Base-by-base conservation (phyloP, 2,888 invertebrate genomes). In the Hypselothyrea guttata region DNA sequence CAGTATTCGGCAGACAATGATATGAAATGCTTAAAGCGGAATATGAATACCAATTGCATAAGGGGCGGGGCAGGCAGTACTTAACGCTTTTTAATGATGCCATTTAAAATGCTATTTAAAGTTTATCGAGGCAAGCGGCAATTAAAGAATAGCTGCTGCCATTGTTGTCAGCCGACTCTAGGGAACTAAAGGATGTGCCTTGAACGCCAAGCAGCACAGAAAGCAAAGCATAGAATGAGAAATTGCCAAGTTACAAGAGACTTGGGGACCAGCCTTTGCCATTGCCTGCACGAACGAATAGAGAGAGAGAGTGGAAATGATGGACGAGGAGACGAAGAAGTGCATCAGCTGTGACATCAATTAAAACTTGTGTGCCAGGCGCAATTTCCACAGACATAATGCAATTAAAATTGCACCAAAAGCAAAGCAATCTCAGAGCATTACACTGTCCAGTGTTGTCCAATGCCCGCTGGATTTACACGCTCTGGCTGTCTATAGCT, bases 331-430 rank as follows among this genome's bases (percentile, higher is more conserved):
- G n/a, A 16, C 8, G n/a, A 9, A 42, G 60, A 60, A 71, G 74
- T 74, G 82, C 82, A 71, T 67, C 69, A 69, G 77, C 67, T 78
- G 79, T 49, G 68, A 60, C 75, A 72, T 81, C 78, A 77, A 78
- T 78, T 78, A 81, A 78, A 78, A 81, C 55, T 78, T 77, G 60
- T 61, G 61, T 48, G 51, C 31, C 54, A 30, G 38, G 22, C 33
- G 55, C 75, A 70, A 69, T 78, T 72, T 62, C 61, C 70, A 66
- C 45, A 61, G 74, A 58, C 65, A 34, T 81, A 82, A 81, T 78
- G 78, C 78, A 72, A 82, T 78, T 81, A 81, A 77, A 67, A 66
- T 64, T 72, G 46, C 70, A 75, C 55, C 77, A 54, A 60, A 57
- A 38, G 64, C 42, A 67, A 55, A 45, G 53, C 72, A 59, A 59